Evolutionary conservation across 2,888 invertebrate species (phyloP).

Genomic region (Thereva unica): DNA sequence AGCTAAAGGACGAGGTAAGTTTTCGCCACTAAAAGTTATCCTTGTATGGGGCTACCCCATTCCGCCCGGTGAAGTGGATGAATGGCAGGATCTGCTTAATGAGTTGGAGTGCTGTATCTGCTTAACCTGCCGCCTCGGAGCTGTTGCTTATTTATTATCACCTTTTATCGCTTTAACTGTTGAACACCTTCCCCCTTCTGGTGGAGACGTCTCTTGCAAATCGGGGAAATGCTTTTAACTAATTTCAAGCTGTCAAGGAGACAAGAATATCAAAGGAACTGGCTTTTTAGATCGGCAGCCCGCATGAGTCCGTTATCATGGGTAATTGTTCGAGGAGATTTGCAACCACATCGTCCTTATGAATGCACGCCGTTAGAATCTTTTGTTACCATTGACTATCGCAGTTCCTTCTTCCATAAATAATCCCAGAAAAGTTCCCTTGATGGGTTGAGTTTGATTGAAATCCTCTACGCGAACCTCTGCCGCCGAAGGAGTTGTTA

Average conservation of each 20-base stretch:
- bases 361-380: no score
- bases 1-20: constrained; percentile 13
- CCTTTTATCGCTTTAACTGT: constrained; percentile 36
- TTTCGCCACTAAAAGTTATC: constrained; percentile 30
- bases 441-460: background rate
- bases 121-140: constrained; percentile 35
- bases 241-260: constrained; percentile 15
- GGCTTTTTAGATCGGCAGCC: constrained; percentile 28
- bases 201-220: background rate
- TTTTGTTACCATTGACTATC: no score
- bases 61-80: constrained; percentile 13
- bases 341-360: constrained; percentile 4
- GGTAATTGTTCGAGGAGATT: background rate
- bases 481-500: constrained; percentile 19
- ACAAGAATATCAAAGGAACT: constrained; percentile 3
- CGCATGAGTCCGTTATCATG: constrained; percentile 23
- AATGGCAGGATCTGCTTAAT: constrained; percentile 36
- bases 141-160: constrained; percentile 40
- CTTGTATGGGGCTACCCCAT: constrained; percentile 13
- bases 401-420: background rate
- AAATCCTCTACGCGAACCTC: background rate
- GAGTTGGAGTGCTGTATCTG: constrained; percentile 38
- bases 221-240: constrained; percentile 17
- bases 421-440: background rate
- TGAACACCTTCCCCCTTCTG: background rate